These are phyloP conservation scores for Ceratina japonica DNA, from an alignment of 1,140 invertebrate species.

Conservation along the genomic window DNA sequence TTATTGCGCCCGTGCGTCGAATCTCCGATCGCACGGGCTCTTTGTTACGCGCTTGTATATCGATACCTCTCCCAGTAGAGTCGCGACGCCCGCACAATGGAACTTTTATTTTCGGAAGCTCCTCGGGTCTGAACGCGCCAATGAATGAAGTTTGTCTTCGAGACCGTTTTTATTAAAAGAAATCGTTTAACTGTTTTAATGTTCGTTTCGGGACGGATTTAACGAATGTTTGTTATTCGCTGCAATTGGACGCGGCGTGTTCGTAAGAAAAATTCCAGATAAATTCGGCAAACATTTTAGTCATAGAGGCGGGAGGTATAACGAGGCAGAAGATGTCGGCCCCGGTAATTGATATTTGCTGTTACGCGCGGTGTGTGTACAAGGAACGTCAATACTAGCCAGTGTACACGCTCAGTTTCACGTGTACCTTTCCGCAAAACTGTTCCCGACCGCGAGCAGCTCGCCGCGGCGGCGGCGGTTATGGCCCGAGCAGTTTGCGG, in stretches of 20 bases:
- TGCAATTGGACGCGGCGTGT: too few species aligned
- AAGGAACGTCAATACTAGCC: constrained; percentile 52
- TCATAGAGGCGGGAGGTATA: not conserved
- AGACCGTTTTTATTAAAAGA: too few species aligned
- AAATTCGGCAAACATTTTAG: not conserved
- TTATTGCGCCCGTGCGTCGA: constrained; percentile 19
- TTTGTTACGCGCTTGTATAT: not conserved
- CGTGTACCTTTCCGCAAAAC: constrained; percentile 51
- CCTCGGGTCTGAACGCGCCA: too few species aligned
- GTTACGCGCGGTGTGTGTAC: constrained; percentile 31
- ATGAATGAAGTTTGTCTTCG: too few species aligned
- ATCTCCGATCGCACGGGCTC: not conserved
- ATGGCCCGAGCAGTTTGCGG: constrained; percentile 59
- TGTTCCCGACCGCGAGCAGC: constrained; percentile 31
- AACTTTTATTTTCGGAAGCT: not conserved
- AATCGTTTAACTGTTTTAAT: too few species aligned
- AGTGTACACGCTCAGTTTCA: constrained; percentile 25
- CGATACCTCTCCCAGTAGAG: not conserved
- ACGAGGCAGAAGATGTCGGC: constrained; percentile 12
- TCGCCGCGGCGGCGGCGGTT: constrained; percentile 36
- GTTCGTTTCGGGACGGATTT: too few species aligned
- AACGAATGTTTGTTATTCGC: too few species aligned
- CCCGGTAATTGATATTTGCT: constrained; percentile 57
- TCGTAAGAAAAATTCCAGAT: not conserved
- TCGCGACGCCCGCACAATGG: not conserved